These are phyloP conservation scores for Brenthis daphne DNA, from an alignment of 2,888 invertebrate species.

Conservation along the genomic window DNA sequence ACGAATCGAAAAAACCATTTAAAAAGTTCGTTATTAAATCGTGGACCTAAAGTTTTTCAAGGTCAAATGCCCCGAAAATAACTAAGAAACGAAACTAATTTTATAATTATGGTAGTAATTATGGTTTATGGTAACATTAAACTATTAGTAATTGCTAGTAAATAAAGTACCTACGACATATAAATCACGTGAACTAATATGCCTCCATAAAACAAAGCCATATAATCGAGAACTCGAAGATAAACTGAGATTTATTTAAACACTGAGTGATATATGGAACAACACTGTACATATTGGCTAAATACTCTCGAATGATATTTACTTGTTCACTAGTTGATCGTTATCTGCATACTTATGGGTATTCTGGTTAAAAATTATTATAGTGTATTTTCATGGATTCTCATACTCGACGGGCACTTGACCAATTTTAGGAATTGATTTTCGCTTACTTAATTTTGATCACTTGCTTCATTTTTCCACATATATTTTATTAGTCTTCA, in stretches of 20 bases:
- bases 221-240: slow-evolving; percentile 52
- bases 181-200: slow-evolving; percentile 43
- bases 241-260: slow-evolving; percentile 53
- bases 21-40: too few species aligned
- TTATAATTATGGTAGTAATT: slow-evolving; percentile 23
- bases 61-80: too few species aligned
- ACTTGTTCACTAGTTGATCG: slow-evolving; percentile 39
- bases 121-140: slow-evolving; percentile 19
- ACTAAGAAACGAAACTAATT: too few species aligned
- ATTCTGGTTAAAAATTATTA: too few species aligned
- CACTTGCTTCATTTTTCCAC: too few species aligned
- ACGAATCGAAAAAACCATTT: too few species aligned
- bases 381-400: too few species aligned
- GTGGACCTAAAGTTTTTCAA: too few species aligned
- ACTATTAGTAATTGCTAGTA: slow-evolving; percentile 25
- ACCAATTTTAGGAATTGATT: too few species aligned
- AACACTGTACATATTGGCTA: slow-evolving; percentile 41
- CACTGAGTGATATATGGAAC: slow-evolving; percentile 47
- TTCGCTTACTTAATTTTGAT: too few species aligned
- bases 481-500: too few species aligned
- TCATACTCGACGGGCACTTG: too few species aligned
- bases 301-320: slow-evolving; percentile 50
- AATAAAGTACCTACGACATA: slow-evolving; percentile 33
- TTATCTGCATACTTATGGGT: neutral
- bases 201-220: slow-evolving; percentile 45